Evolutionary conservation across 2,888 invertebrate genomes (phyloP).

Genomic region (Pseudococcus viburni): DNA sequence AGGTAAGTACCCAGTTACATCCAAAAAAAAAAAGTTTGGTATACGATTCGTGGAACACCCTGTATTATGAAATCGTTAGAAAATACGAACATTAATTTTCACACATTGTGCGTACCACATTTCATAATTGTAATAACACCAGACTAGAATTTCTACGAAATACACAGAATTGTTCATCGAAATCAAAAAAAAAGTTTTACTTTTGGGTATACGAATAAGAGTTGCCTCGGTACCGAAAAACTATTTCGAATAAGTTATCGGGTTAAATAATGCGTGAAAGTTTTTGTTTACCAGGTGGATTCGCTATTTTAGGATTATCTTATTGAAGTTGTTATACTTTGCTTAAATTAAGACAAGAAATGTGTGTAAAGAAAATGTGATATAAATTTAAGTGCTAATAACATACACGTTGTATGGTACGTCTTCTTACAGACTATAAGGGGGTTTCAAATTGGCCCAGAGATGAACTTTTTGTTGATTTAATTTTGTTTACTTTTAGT

Average conservation of each 20-base stretch:
- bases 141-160: no score
- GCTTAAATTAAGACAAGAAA: slow-evolving; percentile 47
- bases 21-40: no score
- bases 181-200: slow-evolving; percentile 23
- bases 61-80: no score
- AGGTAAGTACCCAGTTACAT: no score
- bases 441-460: not conserved
- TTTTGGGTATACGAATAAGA: not conserved
- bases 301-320: slow-evolving; percentile 40
- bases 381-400: slow-evolving; percentile 35
- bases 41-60: no score
- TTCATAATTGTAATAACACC: no score
- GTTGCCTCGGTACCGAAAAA: not conserved
- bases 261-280: slow-evolving; percentile 47
- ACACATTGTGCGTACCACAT: no score
- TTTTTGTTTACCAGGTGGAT: slow-evolving; percentile 29
- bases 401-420: not conserved
- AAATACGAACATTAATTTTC: no score
- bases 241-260: slow-evolving; percentile 35
- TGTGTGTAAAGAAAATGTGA: slow-evolving; percentile 47
- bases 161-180: not conserved
- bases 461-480: slow-evolving; percentile 34
- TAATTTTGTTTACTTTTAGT: slow-evolving; percentile 4
- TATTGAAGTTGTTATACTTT: slow-evolving; percentile 36
- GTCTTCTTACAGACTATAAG: not conserved